Percentiles rank a stretch among this genome's conserved stretches.
Evolutionary conservation across 2,113 vertebrate species (phyloP).

Genomic region (Heliornis fulica): DNA sequence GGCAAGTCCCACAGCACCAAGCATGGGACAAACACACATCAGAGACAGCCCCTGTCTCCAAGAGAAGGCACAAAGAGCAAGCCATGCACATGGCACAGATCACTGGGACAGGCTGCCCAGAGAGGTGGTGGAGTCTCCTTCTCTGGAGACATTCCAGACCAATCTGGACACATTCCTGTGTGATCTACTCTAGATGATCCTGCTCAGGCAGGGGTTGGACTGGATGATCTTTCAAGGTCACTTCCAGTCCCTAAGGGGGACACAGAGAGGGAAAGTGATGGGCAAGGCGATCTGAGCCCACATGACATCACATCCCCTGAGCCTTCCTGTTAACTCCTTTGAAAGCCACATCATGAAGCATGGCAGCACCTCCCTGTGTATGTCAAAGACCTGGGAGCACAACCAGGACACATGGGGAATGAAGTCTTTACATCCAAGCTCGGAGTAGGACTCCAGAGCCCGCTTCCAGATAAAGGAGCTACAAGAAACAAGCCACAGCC

Average conservation of each 20-base stretch:
- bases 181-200: too few species aligned
- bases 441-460: not conserved
- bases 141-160: too few species aligned
- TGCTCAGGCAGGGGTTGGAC: too few species aligned
- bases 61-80: not conserved
- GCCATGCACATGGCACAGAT: rapidly evolving
- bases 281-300: not conserved
- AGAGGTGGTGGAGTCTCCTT: too few species aligned
- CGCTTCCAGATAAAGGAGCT: not conserved
- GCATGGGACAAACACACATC: not conserved
- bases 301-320: not conserved
- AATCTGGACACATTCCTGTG: too few species aligned
- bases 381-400: not conserved
- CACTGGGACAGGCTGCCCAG: too few species aligned
- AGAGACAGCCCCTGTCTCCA: not conserved
- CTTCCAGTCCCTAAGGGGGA: too few species aligned
- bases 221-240: too few species aligned
- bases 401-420: not conserved
- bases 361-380: not conserved
- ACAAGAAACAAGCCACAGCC: not conserved
- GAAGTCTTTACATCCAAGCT: not conserved
- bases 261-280: not conserved
- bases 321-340: not conserved
- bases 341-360: not conserved
- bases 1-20: not conserved